Conservation (phyloP, 2,888 invertebrate species). For the Cancer borealis region DNA sequence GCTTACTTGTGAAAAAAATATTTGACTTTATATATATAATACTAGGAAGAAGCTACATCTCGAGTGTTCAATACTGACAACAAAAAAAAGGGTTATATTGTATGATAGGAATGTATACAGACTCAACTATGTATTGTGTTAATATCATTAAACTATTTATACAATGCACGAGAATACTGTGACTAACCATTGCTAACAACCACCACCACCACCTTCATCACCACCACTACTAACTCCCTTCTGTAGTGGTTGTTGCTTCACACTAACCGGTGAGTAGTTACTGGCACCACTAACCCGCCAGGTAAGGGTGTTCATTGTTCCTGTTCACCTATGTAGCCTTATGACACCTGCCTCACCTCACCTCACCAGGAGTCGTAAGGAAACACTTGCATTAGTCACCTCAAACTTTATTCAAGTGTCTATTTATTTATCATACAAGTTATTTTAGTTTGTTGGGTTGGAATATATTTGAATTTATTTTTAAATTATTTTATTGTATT, state of each 20-base stretch:
- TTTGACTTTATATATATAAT: constrained; percentile 72
- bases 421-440: too few relatives aligned
- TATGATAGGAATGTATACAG: constrained; percentile 76
- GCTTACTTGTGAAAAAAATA: constrained; percentile 69
- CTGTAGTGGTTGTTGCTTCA: not conserved
- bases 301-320: too few relatives aligned
- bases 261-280: not conserved
- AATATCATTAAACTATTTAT: constrained; percentile 76
- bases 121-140: constrained; percentile 74
- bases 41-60: constrained; percentile 57
- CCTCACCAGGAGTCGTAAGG: too few relatives aligned
- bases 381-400: too few relatives aligned
- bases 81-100: constrained; percentile 73
- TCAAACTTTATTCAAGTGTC: too few relatives aligned
- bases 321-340: too few relatives aligned
- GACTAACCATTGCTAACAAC: constrained; percentile 48
- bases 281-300: not conserved
- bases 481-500: not conserved
- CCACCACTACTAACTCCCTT: not conserved
- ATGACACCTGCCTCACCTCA: too few relatives aligned
- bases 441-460: too few relatives aligned
- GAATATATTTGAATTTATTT: too few relatives aligned
- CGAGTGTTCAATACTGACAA: constrained; percentile 69
- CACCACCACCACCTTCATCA: not conserved
- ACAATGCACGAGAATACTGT: constrained; percentile 72